Evolutionary conservation across 2,888 invertebrate species (phyloP).

Genomic region (Prosopocoilus inquinatus): DNA sequence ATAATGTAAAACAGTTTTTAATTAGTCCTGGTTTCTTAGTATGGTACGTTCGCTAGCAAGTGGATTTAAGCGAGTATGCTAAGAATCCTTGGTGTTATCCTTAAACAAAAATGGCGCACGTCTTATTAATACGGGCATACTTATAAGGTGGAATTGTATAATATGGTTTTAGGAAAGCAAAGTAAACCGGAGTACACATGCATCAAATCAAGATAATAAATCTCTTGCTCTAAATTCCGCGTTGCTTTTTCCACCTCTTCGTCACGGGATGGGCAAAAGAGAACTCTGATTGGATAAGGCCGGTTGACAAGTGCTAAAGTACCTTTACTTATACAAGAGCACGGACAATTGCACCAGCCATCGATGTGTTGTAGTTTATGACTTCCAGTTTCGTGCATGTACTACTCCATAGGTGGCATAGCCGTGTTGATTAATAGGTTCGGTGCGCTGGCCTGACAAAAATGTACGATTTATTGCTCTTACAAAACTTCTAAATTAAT

Average conservation of each 20-base stretch:
- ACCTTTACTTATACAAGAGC: constrained; percentile 30
- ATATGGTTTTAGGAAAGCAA: constrained; percentile 20
- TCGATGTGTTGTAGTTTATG: constrained; percentile 42
- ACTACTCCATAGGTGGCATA: constrained; percentile 42
- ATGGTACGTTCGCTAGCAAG: no score
- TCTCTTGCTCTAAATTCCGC: constrained; percentile 27
- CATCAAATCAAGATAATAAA: constrained; percentile 24
- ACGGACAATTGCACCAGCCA: constrained; percentile 40
- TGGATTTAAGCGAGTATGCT: no score
- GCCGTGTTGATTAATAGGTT: constrained; percentile 29
- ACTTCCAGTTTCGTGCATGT: constrained; percentile 35
- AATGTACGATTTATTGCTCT: not conserved
- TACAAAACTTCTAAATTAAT: constrained; percentile 3
- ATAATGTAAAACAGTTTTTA: no score
- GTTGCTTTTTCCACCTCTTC: constrained; percentile 36
- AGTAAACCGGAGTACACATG: constrained; percentile 24
- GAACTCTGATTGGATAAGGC: constrained; percentile 35
- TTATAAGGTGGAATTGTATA: constrained; percentile 18
- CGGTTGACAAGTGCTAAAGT: constrained; percentile 35
- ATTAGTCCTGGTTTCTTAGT: no score
- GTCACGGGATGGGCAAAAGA: constrained; percentile 33
- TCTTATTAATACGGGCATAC: constrained; percentile 10
- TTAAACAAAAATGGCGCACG: constrained; percentile 22
- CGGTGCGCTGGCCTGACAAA: not conserved
- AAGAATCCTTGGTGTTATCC: not conserved